Evolutionary conservation across 2,888 invertebrate species (phyloP), one percentile per base, ranked within the genome.

Genomic region (Euzetes globulus): DNA sequence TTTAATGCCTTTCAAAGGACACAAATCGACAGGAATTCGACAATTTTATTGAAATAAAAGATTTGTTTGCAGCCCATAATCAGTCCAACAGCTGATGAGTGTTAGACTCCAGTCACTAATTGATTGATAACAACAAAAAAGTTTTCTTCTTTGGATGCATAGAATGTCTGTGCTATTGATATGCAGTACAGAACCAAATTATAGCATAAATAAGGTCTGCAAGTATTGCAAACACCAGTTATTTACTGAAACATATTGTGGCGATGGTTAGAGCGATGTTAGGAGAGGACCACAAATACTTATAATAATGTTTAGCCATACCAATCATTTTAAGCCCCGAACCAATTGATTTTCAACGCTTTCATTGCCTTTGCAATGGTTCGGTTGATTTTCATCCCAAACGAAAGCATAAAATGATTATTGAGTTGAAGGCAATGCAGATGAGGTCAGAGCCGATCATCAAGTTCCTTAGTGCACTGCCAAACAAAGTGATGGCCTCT

Each of bases 171-270:
- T 52, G 7, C 52, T 37, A 68, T 41, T 41, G 11, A 68, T 68
- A 68, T 63, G 37, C 41, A 7, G 25, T 60, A 9, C 3, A 17
- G 7, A 17, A 15, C 41, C 15, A 9, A 68, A 68, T 41, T 5
- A 37, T 63, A 22, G 41, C 68, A 68, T 41, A 41, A n/a, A 68
- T 68, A 68, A 7, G 68, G 45, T 37, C 45, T 68, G 19, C 41
- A 41, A 37, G 68, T 13, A 68, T 41, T 68, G 33, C 19, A 68
- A 68, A 68, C 19, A 27, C 5, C 15, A 68, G 37, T 41, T 68
- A 63, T 63, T 68, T 68, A 68, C 5, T 17, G 41, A 68, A 68
- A 68, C 68, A 68, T 68, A 68, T 68, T 68, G 68, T 68, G 15
- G 68, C 11, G 19, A 33, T 68, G 41, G 33, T 22, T 41, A 33